Evolutionary conservation across 2,888 invertebrate genomes (phyloP).

Genomic region (Unio delphinus): DNA sequence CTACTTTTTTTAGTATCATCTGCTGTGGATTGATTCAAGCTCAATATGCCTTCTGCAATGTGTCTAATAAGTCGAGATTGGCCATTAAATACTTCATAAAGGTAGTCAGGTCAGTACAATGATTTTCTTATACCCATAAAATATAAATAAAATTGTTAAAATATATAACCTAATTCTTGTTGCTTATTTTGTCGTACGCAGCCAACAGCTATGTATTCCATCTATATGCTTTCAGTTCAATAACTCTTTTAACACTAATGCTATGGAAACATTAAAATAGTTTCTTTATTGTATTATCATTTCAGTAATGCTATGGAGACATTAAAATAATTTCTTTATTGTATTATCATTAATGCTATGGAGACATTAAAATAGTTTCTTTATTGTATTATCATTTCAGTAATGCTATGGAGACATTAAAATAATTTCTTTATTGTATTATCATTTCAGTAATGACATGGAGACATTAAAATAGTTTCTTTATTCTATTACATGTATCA

Average conservation of each 20-base stretch:
- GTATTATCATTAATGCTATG: slow-evolving; percentile 4
- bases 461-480: no score
- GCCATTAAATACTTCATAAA: slow-evolving; percentile 75
- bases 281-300: slow-evolving; percentile 6
- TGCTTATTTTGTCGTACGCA: background rate
- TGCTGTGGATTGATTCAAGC: slow-evolving; percentile 75
- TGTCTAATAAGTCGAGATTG: slow-evolving; percentile 74
- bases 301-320: slow-evolving; percentile 74
- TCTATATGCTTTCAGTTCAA: no score
- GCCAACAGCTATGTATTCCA: no score
- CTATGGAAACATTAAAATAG: background rate
- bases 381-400: no score
- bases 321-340: slow-evolving; percentile 45
- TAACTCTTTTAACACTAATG: no score
- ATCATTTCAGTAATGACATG: no score
- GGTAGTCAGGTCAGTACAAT: slow-evolving; percentile 71
- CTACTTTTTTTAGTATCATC: slow-evolving; percentile 71
- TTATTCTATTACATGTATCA: no score
- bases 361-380: no score
- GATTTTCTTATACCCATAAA: no score
- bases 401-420: no score
- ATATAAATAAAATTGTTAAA: no score
- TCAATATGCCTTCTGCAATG: slow-evolving; percentile 75
- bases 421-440: no score
- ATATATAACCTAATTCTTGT: background rate